Base-by-base conservation (phyloP, 1,140 invertebrate genomes). In the Drosophila ogumai region DNA sequence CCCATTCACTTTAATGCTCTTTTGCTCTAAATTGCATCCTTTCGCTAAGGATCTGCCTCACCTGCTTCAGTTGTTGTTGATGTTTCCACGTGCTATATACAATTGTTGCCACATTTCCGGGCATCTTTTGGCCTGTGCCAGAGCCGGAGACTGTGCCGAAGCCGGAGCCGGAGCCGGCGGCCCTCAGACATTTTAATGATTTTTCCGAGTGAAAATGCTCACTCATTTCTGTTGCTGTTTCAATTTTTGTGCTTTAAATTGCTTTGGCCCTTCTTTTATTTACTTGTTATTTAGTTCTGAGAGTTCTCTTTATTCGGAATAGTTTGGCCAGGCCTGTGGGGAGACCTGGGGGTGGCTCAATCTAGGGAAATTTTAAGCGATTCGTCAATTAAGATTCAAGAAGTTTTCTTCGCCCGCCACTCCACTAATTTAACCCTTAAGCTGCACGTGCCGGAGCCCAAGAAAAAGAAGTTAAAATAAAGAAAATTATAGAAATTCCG, bases 151-250 rank as follows among this genome's bases (percentile, higher is more conserved):
- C 22, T 25, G 44, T 15, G 22, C 63, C 56, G 50, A 47, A 58
- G 61, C 52, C 49, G 31, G 46, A 44, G 19, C 64, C 58, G 58
- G 56, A 59, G 64, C 57, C 63, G 44, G 65, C 74, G 61, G 80
- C 81, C 81, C 80, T 82, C 76, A 88, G 84, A 88, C 84, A 46
- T 69, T 82, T 82, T 87, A 88, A 87, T 88, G 84, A 87, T 87
- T 87, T 55, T 87, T 88, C 76, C 68, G 68, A 88, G 84, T 80
- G 76, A 82, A 72, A 73, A 77, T 87, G 79, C 73, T 65, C 49
- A 25, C 54, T 56, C 47, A 36, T 49, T 54, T 60, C 17, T 13
- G 32, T 54, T 64, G 50, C 55, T 52, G 15, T 28, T 63, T 63
- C 79, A 84, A 76, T 75, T 82, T 82, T 79, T 47, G 75, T 74